phyloP scores from a whole-genome alignment of 1,140 invertebrate genomes.

The Neodiprion virginianus region DNA sequence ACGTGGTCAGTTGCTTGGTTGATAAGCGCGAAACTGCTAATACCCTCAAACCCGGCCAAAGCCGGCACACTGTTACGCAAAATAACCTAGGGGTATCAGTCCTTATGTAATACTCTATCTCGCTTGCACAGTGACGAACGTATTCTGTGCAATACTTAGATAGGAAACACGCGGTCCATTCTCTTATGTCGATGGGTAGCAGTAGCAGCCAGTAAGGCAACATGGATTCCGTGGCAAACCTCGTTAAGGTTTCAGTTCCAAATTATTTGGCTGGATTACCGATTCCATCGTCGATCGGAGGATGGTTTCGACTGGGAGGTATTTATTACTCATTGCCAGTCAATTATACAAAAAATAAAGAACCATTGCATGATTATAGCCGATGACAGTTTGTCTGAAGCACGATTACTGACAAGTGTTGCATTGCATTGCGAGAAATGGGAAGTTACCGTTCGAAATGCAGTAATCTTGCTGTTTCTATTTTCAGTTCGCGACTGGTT shows the following conservation, averaged over 20 bases:
- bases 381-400: too few relatives aligned
- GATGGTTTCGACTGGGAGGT: constrained; percentile 83
- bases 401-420: not conserved
- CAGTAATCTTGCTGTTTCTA: constrained; percentile 22
- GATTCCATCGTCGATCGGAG: constrained; percentile 76
- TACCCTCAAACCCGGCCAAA: too few relatives aligned
- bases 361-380: too few relatives aligned
- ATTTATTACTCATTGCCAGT: constrained; percentile 43
- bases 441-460: not conserved
- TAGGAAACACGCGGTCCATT: too few relatives aligned
- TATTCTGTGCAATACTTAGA: too few relatives aligned
- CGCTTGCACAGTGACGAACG: too few relatives aligned
- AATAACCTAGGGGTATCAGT: too few relatives aligned
- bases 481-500: constrained; percentile 81
- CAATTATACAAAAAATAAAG: constrained; percentile 14
- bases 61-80: too few relatives aligned
- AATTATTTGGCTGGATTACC: constrained; percentile 80
- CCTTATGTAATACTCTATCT: too few relatives aligned
- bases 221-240: constrained; percentile 75
- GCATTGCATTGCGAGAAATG: not conserved
- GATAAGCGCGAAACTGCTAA: too few relatives aligned
- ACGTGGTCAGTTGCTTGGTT: too few relatives aligned
- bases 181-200: too few relatives aligned
- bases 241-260: constrained; percentile 77
- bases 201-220: constrained; percentile 37